Evolutionary conservation across 2,888 invertebrate genomes (phyloP), one percentile per base, ranked within the genome.

Genomic region (Papilio elwesi): DNA sequence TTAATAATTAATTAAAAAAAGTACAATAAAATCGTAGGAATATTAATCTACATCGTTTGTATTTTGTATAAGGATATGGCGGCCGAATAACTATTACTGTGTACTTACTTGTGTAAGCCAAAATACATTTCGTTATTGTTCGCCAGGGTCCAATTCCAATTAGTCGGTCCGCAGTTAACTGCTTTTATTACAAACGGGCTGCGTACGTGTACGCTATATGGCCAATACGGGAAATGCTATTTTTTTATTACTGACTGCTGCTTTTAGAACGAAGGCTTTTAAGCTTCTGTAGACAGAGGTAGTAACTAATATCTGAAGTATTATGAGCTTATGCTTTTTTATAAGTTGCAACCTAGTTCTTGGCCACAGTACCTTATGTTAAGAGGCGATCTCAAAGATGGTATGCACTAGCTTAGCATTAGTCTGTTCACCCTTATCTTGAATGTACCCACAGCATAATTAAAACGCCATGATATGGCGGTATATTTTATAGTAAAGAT

Each of bases 131-230:
- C 15, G 52, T 68, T 72, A 66, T 62, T 62, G 52, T 67, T 62
- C 65, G 26, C 15, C 53, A 10, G 67, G 66, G 68, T 62, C 62
- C 65, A 71, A 66, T 71, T 59, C 49, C 59, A 71, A 66, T 66
- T 71, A 71, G 71, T 51, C 57, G 36, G 51, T 36, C 70, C 12
- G 57, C 55, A 57, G 49, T 48, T 15, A 36, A 26, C 63, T 10
- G 63, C 12, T 71, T 65, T 70, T 70, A 64, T 70, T 64, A 64
- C 52, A 64, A 55, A 68, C 55, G 47, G 55, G 7, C 47, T 26
- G 7, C 48, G 59, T 8, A 15, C 49, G 38, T 59, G 38, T n/a
- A 4, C 15, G 38, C 43, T 15, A 43, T 43, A 62, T 15, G 38
- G 59, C 43, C 59, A 43, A 8, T 62, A 10, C 26, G 43, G 43